Evolutionary conservation across 2,888 invertebrate genomes (phyloP).

Genomic region (Mesodorylaimus sp.): DNA sequence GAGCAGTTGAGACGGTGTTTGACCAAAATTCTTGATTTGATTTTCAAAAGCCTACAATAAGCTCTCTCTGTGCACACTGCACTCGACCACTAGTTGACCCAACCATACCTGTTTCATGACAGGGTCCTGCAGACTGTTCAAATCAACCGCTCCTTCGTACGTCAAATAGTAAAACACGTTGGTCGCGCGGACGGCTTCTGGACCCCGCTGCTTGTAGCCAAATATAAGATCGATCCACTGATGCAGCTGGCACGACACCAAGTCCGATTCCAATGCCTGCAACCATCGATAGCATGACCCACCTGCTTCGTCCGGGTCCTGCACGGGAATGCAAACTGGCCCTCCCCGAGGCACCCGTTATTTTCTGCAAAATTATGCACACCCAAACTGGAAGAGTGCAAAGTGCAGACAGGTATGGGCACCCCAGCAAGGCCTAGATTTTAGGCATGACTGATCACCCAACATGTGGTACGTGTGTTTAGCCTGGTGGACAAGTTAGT

Average conservation of each 20-base stretch:
- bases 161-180: conserved; percentile 99
- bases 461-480: too few species aligned
- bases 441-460: too few species aligned
- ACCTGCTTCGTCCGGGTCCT: too few species aligned
- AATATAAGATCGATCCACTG: conserved; percentile 99
- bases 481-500: too few species aligned
- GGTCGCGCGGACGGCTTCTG: conserved; percentile 86
- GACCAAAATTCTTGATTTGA: conserved; percentile 93
- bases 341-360: too few species aligned
- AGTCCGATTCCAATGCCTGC: conserved; percentile 87
- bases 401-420: too few species aligned
- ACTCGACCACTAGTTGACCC: neutral
- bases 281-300: too few species aligned
- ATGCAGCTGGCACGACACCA: conserved; percentile 95
- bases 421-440: too few species aligned
- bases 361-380: too few species aligned
- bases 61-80: neutral
- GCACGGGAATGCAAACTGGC: too few species aligned
- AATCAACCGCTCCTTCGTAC: conserved; percentile 88
- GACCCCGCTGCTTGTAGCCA: conserved; percentile 96
- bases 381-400: too few species aligned
- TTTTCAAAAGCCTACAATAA: conserved; percentile 54
- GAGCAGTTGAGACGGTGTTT: conserved; percentile 87
- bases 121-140: conserved; percentile 62
- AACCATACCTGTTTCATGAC: conserved; percentile 6